Evolutionary conservation across 2,113 vertebrate species (phyloP), one percentile per base, ranked within the genome.

Genomic region (Psettodes erumei): DNA sequence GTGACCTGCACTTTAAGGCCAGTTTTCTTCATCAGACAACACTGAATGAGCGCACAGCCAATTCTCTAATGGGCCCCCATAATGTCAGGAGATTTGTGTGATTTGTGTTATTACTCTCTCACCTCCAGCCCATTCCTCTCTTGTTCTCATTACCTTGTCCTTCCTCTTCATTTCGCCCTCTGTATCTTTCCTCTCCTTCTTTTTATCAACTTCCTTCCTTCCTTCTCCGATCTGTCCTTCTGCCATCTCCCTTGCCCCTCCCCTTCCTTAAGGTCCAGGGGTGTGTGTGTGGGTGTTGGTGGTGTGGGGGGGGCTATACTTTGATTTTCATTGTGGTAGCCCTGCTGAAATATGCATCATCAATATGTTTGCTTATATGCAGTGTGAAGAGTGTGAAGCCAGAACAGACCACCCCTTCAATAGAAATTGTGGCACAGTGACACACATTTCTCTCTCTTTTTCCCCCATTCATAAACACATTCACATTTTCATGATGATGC

Each of bases 341-440:
- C 33, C 40, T 81, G 21, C 48, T 85, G 62, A 81, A 87, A 79
- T 78, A 43, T 73, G 79, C 73, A 65, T 58, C 61, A 82, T 80
- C 79, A 76, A 65, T 27, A 10, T 71, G 48, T 54, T 61, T 61
- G 66, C 21, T n/a, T 12, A 37, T 12, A 2, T 28, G 71, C 37
- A 16, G n/a, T n/a, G 45, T 47, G 45, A 2, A 32, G 50, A 68
- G 72, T 30, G 47, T 16, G 65, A n/a, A 32, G 42, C 40, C 27
- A 38, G 63, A 42, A 6, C 48, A 16, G 7, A 50, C 12, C 16
- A 38, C 43, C 11, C 28, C 23, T 28, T 33, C 58, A 56, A 2
- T 59, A 6, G 16, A 8, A 43, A 8, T 56, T 16, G 45, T 32
- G 23, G 40, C 45, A 30, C 62, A 23, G 23, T 56, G 12, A 23